These are phyloP conservation scores for Lissocephala sabroskyi DNA, from an alignment of 2,888 invertebrate species.

Conservation along the genomic window DNA sequence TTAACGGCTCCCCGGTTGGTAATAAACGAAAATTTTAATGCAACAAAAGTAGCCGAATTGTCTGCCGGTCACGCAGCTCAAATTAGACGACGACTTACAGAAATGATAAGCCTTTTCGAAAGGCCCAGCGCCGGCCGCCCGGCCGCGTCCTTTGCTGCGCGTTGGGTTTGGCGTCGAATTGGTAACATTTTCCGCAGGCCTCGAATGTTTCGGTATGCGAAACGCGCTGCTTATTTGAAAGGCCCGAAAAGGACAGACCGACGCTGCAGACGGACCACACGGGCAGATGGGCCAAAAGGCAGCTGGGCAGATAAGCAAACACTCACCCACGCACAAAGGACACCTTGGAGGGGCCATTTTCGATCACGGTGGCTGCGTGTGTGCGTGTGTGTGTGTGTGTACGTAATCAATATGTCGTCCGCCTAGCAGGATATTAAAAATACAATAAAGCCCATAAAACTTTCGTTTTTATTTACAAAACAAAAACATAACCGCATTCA, in stretches of 20 bases:
- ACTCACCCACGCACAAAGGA: constrained; percentile 9
- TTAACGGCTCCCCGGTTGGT: constrained; percentile 55
- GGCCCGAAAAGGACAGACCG: too few relatives aligned
- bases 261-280: too few relatives aligned
- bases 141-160: constrained; percentile 5
- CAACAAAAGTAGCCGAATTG: constrained; percentile 28
- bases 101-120: constrained; percentile 51
- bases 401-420: constrained; percentile 1
- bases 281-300: too few relatives aligned
- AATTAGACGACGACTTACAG: constrained; percentile 51
- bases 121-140: too few relatives aligned
- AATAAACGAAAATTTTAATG: constrained; percentile 59
- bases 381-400: constrained; percentile 1
- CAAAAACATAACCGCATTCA: neutral
- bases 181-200: too few relatives aligned
- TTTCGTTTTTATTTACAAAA: neutral
- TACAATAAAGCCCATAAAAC: constrained; percentile 13
- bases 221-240: too few relatives aligned
- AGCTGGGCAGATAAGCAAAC: neutral
- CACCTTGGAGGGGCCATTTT: constrained; percentile 14
- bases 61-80: neutral
- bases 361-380: constrained; percentile 12
- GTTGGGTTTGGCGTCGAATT: constrained; percentile 40
- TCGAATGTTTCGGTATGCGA: too few relatives aligned
- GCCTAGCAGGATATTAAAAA: neutral